Evolutionary conservation across 2,797 vertebrate species (phyloP), one percentile per base, ranked within the genome.

Genomic region (Cygnus olor): DNA sequence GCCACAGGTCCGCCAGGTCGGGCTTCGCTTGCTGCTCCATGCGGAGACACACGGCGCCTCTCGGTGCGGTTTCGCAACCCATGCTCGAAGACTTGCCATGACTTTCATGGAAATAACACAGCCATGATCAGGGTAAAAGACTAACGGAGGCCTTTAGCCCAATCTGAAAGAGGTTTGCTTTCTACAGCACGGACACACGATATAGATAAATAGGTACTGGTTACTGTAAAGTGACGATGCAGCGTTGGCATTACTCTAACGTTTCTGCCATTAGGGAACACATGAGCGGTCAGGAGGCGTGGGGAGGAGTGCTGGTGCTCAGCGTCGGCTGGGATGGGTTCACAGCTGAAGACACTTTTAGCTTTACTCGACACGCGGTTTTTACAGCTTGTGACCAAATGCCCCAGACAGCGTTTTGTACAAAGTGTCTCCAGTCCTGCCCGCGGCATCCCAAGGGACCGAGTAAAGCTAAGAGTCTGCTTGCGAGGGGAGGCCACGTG

Each of bases 81-180:
- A 73, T 10, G 17, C 95, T 95, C 91, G 51, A 66, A 70, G 84
- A 86, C 78, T 82, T 44, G 77, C 92, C 92, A 88, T 91, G 93
- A 93, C 91, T 95, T 96, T 95, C 93, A 86, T 81, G 90, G 94
- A 93, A 96, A 92, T 93, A 93, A 93, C 18, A 73, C 89, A 91
- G 91, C 95, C 78, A 70, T 88, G 93, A 92, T 91, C 93, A 95
- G 96, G 96, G 95, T 88, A 89, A 93, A 95, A 95, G 95, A 78
- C 94, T 64, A 93, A 25, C 3, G 69, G 92, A 92, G 93, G 95
- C 82, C 92, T 96, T 94, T 84, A 95, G 94, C 95, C 94, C 92
- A 81, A 70, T 95, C 94, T 88, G 54, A 45, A 44, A 36, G 76
- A 92, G 88, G 93, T 94, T 95, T 73, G 91, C 80, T 91, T 72